Base-by-base conservation (phyloP, 2,888 invertebrate species). In the Lithophane semibrunnea region DNA sequence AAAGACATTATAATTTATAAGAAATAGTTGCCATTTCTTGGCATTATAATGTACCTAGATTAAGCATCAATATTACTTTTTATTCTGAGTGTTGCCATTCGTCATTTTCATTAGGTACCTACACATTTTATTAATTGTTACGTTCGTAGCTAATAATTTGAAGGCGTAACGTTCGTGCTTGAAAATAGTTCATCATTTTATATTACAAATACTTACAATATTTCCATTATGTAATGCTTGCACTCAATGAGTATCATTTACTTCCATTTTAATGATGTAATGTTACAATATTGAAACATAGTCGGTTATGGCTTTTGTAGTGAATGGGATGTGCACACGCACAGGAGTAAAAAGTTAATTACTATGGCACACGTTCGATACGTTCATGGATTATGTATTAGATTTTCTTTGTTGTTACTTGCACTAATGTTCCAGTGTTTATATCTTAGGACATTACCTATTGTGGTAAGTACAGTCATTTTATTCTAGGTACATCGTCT, bases 241-340 rank as follows among this genome's bases (percentile, higher is more conserved):
- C 18, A 58, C 37, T 68, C 24, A 67, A 44, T 60, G 24, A 44
- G 18, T 68, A 54, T 54, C 18, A 68, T 68, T 80, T 52, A 58
- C 66, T 80, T 64, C 37, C 52, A 68, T 68, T 61, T 54, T 37
- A 78, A 54, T 78, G 4, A 68, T 21, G 77, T 77, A 78, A 77
- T 69, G 21, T 47, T 52, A 16, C 44, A 29, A 16, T 54, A 60
- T 77, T 52, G 44, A 24, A 60, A 77, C 67, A 60, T 44, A 3
- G 44, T 16, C 29, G 29, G 52, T n/a, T 60, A 60, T 61, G 13
- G 44, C 13, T 18, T 70, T 16, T 44, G 21, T 2, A 1, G 7
- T 52, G 18, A 60, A 74, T 47, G 44, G 18, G 5, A 64, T 47
- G 16, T 16, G 9, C 58, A 49, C 65, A 76, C 66, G 77, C 66